Conservation (phyloP, 2,113 vertebrate species). For the Gallinago jamesoni region DNA sequence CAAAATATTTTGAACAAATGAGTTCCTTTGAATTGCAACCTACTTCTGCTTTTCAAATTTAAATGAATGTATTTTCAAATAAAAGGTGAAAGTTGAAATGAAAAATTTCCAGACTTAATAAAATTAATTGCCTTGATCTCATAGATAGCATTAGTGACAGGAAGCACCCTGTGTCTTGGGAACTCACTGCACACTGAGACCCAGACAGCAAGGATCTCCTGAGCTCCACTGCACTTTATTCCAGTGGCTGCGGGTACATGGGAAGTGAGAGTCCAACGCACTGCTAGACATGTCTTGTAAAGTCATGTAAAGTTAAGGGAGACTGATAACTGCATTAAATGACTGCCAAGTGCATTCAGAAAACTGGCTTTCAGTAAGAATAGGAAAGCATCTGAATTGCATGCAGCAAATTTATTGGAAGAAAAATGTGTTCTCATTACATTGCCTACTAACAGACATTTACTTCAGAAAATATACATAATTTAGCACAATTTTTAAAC, state of each 20-base stretch:
- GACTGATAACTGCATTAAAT: neutral
- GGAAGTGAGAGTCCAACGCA: neutral
- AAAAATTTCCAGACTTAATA: neutral
- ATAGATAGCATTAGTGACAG: neutral
- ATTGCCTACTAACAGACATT: neutral
- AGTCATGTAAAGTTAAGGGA: neutral
- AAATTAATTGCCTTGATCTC: neutral
- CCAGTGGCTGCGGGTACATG: neutral
- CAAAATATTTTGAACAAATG: constrained; percentile 15
- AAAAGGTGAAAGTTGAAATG: constrained; percentile 2
- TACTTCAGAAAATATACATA: neutral
- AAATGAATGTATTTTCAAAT: neutral
- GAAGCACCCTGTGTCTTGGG: neutral
- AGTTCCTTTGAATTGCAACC: neutral
- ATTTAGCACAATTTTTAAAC: neutral
- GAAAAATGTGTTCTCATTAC: neutral
- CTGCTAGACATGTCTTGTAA: neutral
- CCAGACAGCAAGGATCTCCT: neutral
- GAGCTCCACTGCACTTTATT: neutral
- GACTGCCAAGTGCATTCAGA: neutral
- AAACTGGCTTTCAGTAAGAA: neutral
- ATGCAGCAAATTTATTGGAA: neutral
- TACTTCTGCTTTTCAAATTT: constrained; percentile 9
- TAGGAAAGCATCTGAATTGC: neutral
- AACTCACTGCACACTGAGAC: neutral